A percentile compares a stretch with the other conserved stretches of the same genome.
Conservation (phyloP, 1,140 invertebrate genomes). For the Hypothenemus hampei region DNA sequence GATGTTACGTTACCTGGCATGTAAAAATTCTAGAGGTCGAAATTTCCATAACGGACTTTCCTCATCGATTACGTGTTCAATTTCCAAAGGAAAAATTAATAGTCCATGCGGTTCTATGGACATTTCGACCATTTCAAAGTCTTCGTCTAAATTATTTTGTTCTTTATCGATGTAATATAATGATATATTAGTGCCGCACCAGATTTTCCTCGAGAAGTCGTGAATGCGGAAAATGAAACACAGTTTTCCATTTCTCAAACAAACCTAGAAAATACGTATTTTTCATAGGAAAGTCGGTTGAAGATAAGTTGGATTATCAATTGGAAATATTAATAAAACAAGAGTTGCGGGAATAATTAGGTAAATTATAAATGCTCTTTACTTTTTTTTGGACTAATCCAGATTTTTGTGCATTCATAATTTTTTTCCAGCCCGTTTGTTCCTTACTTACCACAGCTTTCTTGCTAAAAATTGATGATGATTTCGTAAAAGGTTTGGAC, state of each 20-base stretch:
- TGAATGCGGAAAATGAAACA: conserved; percentile 37
- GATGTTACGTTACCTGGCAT: conserved; percentile 21
- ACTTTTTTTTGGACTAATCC: too few relatives aligned
- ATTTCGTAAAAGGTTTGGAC: conserved; percentile 33
- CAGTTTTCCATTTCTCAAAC: conserved; percentile 34
- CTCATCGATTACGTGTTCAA: conserved; percentile 57
- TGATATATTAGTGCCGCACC: conserved; percentile 34
- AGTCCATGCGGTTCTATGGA: conserved; percentile 43
- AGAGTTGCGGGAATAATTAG: too few relatives aligned
- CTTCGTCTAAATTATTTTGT: conserved; percentile 14
- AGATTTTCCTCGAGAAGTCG: conserved; percentile 34
- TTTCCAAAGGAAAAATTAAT: conserved; percentile 59
- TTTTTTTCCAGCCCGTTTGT: background rate
- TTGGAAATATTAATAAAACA: too few relatives aligned
- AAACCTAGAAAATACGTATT: conserved; percentile 34
- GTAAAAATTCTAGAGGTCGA: conserved; percentile 46
- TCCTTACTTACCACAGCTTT: conserved; percentile 36
- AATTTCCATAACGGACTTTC: conserved; percentile 54
- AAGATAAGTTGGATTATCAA: too few relatives aligned
- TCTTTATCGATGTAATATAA: conserved; percentile 36
- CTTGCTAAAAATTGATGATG: conserved; percentile 36
- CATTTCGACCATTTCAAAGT: conserved; percentile 34
- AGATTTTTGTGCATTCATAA: background rate
- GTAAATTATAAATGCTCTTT: too few relatives aligned
- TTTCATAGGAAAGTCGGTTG: too few relatives aligned